phyloP scores from a whole-genome alignment of 2,888 invertebrate species.

The Megastigmus dorsalis region DNA sequence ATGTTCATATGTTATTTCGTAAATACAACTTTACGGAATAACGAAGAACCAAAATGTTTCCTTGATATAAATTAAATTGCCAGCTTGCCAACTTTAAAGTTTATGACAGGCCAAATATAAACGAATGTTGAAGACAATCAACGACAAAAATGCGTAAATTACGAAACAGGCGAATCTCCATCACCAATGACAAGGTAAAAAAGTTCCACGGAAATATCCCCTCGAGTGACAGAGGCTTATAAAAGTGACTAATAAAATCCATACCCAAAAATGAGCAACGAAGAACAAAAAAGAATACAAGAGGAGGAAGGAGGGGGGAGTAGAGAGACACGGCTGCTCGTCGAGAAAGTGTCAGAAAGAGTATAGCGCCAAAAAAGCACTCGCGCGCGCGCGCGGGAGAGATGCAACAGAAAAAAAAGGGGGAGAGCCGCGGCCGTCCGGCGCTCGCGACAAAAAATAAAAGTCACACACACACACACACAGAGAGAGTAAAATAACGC shows the following conservation, averaged over 20 bases:
- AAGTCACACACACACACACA: too few relatives aligned
- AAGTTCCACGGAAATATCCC: not conserved
- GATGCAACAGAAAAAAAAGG: conserved; percentile 7
- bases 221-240: not conserved
- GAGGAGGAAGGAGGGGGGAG: too few relatives aligned
- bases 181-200: not conserved
- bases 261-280: conserved; percentile 15
- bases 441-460: too few relatives aligned
- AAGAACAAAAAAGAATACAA: not conserved
- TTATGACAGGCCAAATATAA: not conserved
- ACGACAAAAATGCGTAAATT: not conserved
- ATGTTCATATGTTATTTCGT: too few relatives aligned
- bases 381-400: not conserved
- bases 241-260: too few relatives aligned
- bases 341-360: conserved; percentile 9
- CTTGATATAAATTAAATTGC: too few relatives aligned
- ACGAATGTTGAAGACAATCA: not conserved
- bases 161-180: not conserved
- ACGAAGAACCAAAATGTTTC: too few relatives aligned
- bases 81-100: not conserved
- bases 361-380: not conserved
- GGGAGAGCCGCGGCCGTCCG: not conserved
- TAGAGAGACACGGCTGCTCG: too few relatives aligned
- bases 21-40: too few relatives aligned
- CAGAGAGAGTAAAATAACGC: not conserved